Conservation (phyloP, 2,888 invertebrate genomes). For the Protonemura montana region DNA sequence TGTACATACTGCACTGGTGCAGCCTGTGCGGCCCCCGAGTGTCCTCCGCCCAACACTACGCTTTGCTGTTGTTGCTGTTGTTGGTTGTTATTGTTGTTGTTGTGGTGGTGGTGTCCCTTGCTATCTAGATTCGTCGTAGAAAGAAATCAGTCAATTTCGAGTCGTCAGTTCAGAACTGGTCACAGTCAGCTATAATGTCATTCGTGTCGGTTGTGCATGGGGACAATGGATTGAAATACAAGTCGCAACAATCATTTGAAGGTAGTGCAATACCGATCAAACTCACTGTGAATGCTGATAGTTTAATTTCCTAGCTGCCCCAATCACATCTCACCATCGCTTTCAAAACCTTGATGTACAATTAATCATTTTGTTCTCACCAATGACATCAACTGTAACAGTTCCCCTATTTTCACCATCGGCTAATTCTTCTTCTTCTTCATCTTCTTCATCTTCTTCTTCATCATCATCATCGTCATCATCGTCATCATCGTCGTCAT, state of each 20-base stretch:
- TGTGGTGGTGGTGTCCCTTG: not conserved
- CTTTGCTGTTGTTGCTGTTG: slow-evolving; percentile 13
- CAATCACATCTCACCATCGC: too few relatives aligned
- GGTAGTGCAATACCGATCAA: too few relatives aligned
- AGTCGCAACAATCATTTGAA: too few relatives aligned
- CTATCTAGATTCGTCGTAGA: not conserved
- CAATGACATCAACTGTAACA: too few relatives aligned
- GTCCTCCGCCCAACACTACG: slow-evolving; percentile 22
- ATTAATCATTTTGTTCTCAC: too few relatives aligned
- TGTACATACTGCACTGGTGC: not conserved
- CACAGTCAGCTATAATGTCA: not conserved
- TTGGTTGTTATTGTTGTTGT: not conserved
- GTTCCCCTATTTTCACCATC: too few relatives aligned
- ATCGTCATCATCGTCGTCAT: slow-evolving; percentile 17
- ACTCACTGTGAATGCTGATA: too few relatives aligned
- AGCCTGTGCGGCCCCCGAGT: too few relatives aligned
- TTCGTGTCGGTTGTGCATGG: too few relatives aligned
- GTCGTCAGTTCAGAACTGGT: not conserved
- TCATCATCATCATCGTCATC: slow-evolving; percentile 14
- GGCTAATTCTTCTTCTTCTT: not conserved
- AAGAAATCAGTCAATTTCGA: not conserved
- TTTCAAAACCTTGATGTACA: too few relatives aligned
- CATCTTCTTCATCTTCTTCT: slow-evolving; percentile 31
- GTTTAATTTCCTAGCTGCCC: too few relatives aligned
- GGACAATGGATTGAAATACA: too few relatives aligned